phyloP scores from a whole-genome alignment of 2,888 invertebrate species.

The Lycia hirtaria region DNA sequence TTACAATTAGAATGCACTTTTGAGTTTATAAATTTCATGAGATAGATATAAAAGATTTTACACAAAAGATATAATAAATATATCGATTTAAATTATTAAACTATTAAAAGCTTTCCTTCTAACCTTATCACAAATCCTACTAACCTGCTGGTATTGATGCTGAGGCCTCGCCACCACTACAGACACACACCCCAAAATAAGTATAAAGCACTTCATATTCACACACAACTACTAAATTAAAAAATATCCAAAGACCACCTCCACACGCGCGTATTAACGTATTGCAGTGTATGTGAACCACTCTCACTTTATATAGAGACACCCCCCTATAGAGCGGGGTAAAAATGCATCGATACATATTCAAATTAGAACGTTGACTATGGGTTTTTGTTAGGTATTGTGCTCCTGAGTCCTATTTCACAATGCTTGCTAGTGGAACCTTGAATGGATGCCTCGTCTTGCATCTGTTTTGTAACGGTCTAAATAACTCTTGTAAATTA shows the following conservation, averaged over 20 bases:
- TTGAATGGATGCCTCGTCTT: background rate
- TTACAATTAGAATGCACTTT: too few relatives aligned
- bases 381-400: conserved; percentile 26
- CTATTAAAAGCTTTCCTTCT: background rate
- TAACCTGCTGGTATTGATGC: conserved; percentile 76
- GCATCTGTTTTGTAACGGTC: background rate
- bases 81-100: too few relatives aligned
- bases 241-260: conserved; percentile 35
- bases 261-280: conserved; percentile 72
- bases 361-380: conserved; percentile 46
- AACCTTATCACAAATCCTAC: conserved; percentile 34
- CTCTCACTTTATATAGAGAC: conserved; percentile 79
- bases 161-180: conserved; percentile 59
- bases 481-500: background rate
- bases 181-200: conserved; percentile 71
- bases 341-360: conserved; percentile 40
- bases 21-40: too few relatives aligned
- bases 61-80: background rate
- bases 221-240: conserved; percentile 59
- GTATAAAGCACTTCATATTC: conserved; percentile 72
- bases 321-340: conserved; percentile 76
- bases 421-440: background rate
- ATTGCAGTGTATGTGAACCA: conserved; percentile 67
- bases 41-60: too few relatives aligned
- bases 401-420: conserved; percentile 23